phyloP scores from a whole-genome alignment of 2,113 vertebrate genomes.

The Maccullochella peelii region DNA sequence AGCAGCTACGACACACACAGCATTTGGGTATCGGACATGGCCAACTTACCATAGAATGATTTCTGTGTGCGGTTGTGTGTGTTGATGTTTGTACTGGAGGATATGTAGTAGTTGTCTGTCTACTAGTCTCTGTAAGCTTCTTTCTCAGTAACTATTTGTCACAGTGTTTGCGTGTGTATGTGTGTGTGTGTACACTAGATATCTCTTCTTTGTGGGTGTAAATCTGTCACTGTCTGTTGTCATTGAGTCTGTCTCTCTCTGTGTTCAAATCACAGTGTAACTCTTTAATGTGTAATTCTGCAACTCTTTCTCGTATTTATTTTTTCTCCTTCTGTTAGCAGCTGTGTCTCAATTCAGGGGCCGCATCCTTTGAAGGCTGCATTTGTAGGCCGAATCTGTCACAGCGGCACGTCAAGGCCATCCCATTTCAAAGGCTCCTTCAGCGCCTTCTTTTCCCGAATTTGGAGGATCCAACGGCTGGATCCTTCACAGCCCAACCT shows the following conservation, averaged over 20 bases:
- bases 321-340: neutral
- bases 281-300: neutral
- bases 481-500: too few species aligned
- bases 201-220: neutral
- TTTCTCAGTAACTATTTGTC: slow-evolving; percentile 24
- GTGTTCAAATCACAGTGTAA: neutral
- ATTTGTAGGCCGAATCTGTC: too few species aligned
- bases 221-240: neutral
- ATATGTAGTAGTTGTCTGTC: slow-evolving; percentile 29
- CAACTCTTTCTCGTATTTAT: neutral
- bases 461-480: too few species aligned
- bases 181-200: neutral
- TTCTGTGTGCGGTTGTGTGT: slow-evolving; percentile 21
- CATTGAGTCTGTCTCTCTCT: neutral
- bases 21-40: slow-evolving; percentile 46
- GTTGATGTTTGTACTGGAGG: slow-evolving; percentile 30
- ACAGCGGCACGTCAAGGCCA: too few species aligned
- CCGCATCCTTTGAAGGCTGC: too few species aligned
- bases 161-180: neutral
- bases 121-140: slow-evolving; percentile 26
- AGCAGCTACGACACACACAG: slow-evolving; percentile 22
- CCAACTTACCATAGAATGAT: slow-evolving; percentile 41
- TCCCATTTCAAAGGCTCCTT: too few species aligned
- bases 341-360: too few species aligned
- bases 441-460: too few species aligned